Evolutionary conservation across 2,888 invertebrate genomes (phyloP), one percentile per base, ranked within the genome.

Genomic region (Camptogramma bilineatum): DNA sequence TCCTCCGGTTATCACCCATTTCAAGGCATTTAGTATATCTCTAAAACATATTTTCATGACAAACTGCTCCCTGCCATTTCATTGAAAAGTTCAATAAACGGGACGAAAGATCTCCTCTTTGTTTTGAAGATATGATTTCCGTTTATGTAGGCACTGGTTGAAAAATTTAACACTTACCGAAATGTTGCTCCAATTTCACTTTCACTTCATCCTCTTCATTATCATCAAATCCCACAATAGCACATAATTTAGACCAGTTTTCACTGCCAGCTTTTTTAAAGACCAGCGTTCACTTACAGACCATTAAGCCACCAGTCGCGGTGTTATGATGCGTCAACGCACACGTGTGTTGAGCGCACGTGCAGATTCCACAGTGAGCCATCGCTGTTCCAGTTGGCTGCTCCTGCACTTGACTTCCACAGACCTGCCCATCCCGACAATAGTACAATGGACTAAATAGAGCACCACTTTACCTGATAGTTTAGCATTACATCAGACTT

Each of bases 331-430:
- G 79, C 83, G 84, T 82, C 80, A 80, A 71, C 70, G 67, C 75
- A 83, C 89, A 86, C 90, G 91, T 90, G 91, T 86, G 79, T 54
- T 73, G 74, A 64, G 77, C 75, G 76, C 88, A 90, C 91, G 88
- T 88, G 90, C 86, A 80, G 87, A 81, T 77, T 83, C 82, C 83
- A 80, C 84, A 84, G 86, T 90, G 91, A 88, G 82, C 77, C 73
- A 73, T 72, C 69, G 70, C 72, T 86, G 92, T 92, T 92, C 91
- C 92, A 90, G 87, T 71, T 88, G 82, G 83, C 74, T 81, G 90
- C 80, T 86, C 90, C 89, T 88, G 88, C 91, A 91, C 91, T 90
- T 91, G 90, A 91, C 89, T 90, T 86, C 80, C 28, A 44, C 55
- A 77, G 76, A 70, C 88, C 81, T 81, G 83, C 90, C 91, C 90